These are phyloP conservation scores for Lophochroa leadbeateri DNA, from an alignment of 2,113 vertebrate species.

Conservation along the genomic window DNA sequence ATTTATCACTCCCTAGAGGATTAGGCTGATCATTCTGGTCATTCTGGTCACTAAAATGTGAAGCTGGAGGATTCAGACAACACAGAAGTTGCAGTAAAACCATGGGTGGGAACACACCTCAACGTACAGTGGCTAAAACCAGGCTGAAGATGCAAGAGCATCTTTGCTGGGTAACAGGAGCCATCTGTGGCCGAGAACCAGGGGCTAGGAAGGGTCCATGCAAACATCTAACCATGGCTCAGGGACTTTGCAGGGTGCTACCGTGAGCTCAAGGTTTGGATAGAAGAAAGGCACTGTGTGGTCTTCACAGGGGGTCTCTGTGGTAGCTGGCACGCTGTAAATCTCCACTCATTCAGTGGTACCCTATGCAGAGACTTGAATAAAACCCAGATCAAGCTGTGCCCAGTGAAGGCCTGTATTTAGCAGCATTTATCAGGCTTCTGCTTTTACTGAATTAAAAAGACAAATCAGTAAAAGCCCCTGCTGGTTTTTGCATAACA, in stretches of 20 bases:
- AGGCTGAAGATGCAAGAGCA: neutral
- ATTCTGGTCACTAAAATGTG: neutral
- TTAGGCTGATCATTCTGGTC: neutral
- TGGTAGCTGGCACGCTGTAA: neutral
- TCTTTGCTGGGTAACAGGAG: neutral
- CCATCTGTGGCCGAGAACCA: neutral
- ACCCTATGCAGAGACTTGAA: neutral
- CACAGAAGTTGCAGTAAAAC: neutral
- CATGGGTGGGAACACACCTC: neutral
- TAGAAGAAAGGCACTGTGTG: neutral
- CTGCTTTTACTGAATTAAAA: neutral
- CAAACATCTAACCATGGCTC: fast-evolving
- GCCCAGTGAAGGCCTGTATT: neutral
- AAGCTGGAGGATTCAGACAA: neutral
- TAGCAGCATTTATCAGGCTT: neutral
- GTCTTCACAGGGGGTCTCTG: neutral
- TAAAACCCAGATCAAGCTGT: neutral
- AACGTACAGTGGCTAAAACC: neutral
- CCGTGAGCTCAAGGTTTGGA: neutral
- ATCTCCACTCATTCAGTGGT: neutral
- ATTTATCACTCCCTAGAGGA: neutral
- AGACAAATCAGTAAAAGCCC: neutral
- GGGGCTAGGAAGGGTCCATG: neutral
- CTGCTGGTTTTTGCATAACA: neutral
- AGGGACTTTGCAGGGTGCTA: neutral